phyloP scores from a whole-genome alignment of 2,113 vertebrate species.

The Phoenicopterus ruber region DNA sequence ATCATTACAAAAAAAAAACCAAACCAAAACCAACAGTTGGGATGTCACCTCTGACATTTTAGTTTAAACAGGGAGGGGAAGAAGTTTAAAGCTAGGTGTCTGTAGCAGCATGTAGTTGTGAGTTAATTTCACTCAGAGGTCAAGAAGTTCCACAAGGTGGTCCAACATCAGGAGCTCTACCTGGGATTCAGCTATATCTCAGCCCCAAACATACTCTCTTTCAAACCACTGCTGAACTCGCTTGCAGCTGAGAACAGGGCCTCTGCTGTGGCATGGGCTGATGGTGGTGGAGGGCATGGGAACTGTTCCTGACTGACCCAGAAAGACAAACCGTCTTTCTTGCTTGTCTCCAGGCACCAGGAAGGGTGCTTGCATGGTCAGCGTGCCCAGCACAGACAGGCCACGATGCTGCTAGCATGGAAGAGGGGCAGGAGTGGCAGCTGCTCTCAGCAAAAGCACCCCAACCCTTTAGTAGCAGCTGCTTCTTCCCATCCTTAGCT shows the following conservation, averaged over 20 bases:
- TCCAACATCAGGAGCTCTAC: background rate
- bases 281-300: background rate
- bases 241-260: background rate
- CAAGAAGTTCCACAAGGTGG: background rate
- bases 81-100: conserved; percentile 1
- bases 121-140: conserved; percentile 30
- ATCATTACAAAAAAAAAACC: conserved; percentile 14
- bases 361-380: background rate
- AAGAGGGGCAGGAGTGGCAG: background rate
- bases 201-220: background rate
- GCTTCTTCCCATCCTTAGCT: conserved; percentile 18
- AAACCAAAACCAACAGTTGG: background rate
- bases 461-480: background rate
- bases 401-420: background rate
- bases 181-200: background rate
- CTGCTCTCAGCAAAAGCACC: background rate
- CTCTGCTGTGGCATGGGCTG: background rate
- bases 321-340: background rate
- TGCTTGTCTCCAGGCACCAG: background rate
- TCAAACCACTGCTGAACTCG: rapidly evolving
- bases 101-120: conserved; percentile 16
- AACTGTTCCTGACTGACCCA: background rate
- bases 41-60: background rate
- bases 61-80: background rate
- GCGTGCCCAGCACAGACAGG: background rate